Evolutionary conservation across 2,797 vertebrate species (phyloP).

Genomic region (Sebastes matsubarae): DNA sequence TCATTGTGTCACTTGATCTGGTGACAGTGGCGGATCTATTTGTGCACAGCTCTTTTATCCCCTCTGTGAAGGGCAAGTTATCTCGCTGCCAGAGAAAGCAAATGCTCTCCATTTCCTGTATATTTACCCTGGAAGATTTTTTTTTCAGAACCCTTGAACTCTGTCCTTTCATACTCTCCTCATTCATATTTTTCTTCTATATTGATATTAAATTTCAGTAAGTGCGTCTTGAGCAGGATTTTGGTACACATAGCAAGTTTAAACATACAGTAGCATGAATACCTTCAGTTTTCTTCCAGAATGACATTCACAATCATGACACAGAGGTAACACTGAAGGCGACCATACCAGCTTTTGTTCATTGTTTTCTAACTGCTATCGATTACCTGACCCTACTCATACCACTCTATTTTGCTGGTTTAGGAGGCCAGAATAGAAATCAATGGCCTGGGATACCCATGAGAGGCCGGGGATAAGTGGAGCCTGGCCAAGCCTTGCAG

Average conservation of each 20-base stretch:
- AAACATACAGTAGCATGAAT: not conserved
- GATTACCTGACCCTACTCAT: constrained; percentile 55
- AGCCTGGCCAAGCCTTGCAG: constrained; percentile 32
- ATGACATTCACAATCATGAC: not conserved
- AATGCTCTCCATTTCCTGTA: constrained; percentile 25
- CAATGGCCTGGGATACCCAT: constrained; percentile 65
- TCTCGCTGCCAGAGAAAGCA: constrained; percentile 21
- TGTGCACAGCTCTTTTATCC: constrained; percentile 59
- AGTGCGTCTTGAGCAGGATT: not conserved
- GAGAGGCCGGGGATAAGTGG: constrained; percentile 60
- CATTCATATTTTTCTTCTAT: not conserved
- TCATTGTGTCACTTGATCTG: constrained; percentile 71
- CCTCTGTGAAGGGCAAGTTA: constrained; percentile 60
- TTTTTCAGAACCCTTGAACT: not conserved
- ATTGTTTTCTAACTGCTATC: constrained; percentile 65
- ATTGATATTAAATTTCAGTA: not conserved
- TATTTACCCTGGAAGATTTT: constrained; percentile 1
- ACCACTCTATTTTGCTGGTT: constrained; percentile 57
- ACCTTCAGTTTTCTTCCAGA: not conserved
- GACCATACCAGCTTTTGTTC: constrained; percentile 27
- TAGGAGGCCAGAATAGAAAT: constrained; percentile 63
- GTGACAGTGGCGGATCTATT: constrained; percentile 65
- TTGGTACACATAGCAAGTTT: not conserved
- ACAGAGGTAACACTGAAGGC: not conserved
- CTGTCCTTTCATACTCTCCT: not conserved